These are phyloP conservation scores for Hormaphis cornu DNA, from an alignment of 1,140 invertebrate species.

Conservation along the genomic window DNA sequence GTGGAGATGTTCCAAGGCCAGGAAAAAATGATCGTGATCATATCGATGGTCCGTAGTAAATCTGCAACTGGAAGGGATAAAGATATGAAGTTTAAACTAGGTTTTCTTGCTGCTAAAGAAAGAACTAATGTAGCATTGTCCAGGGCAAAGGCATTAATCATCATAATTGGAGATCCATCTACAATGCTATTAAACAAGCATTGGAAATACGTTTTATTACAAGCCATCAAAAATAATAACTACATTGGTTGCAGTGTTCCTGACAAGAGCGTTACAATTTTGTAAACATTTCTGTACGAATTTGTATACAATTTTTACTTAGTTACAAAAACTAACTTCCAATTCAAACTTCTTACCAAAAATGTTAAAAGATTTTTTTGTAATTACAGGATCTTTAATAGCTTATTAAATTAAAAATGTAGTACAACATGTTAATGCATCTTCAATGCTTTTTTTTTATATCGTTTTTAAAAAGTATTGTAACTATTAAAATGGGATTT, in stretches of 20 bases:
- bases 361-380: too few relatives aligned
- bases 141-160: constrained; percentile 63
- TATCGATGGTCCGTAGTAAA: constrained; percentile 66
- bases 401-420: too few relatives aligned
- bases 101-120: constrained; percentile 64
- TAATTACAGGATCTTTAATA: too few relatives aligned
- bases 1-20: constrained; percentile 96
- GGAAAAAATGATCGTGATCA: constrained; percentile 73
- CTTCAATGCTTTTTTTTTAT: too few relatives aligned
- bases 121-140: constrained; percentile 78
- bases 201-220: constrained; percentile 46
- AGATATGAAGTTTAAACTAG: constrained; percentile 56
- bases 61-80: constrained; percentile 46
- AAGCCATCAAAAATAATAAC: constrained; percentile 4
- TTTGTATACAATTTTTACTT: too few relatives aligned
- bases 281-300: too few relatives aligned
- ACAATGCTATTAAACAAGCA: constrained; percentile 51
- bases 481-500: too few relatives aligned
- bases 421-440: too few relatives aligned
- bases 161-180: constrained; percentile 70
- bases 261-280: too few relatives aligned
- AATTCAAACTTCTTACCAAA: too few relatives aligned
- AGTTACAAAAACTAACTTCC: too few relatives aligned
- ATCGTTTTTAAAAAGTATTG: too few relatives aligned
- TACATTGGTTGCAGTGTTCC: constrained; percentile 33